Evolutionary conservation across 2,113 vertebrate genomes (phyloP).

Genomic region (Stegostoma tigrinum): DNA sequence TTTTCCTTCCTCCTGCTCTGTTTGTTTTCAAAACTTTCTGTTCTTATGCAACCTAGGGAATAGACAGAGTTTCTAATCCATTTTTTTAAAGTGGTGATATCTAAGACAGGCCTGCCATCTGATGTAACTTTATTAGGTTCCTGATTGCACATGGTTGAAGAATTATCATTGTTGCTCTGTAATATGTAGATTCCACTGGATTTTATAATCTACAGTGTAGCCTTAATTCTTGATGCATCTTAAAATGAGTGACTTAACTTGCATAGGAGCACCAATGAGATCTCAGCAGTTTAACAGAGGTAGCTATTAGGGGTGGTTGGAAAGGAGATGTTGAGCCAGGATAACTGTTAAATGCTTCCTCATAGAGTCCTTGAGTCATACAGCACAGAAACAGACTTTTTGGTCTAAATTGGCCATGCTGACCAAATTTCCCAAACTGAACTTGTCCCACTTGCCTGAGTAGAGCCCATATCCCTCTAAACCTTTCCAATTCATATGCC

Average conservation of each 20-base stretch:
- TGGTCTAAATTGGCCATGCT: too few relatives aligned
- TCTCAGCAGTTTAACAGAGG: background rate
- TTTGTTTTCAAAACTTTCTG: background rate
- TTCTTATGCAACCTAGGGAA: background rate
- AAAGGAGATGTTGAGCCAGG: background rate
- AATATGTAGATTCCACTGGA: background rate
- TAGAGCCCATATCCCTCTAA: too few relatives aligned
- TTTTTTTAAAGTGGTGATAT: background rate
- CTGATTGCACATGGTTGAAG: background rate
- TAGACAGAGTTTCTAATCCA: background rate
- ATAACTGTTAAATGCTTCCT: background rate
- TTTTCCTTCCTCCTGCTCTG: too few relatives aligned
- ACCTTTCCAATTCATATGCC: too few relatives aligned
- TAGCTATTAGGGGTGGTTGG: background rate
- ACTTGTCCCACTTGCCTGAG: too few relatives aligned
- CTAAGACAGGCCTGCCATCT: background rate
- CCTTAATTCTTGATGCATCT: background rate
- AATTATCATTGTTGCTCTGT: background rate
- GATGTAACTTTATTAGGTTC: background rate
- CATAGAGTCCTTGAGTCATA: background rate
- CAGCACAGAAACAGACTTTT: too few relatives aligned
- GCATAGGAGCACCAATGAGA: background rate
- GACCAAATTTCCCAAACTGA: too few relatives aligned
- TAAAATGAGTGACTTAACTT: background rate
- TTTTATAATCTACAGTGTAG: background rate